phyloP scores from a whole-genome alignment of 2,113 vertebrate species.

The Anarrhichthys ocellatus region DNA sequence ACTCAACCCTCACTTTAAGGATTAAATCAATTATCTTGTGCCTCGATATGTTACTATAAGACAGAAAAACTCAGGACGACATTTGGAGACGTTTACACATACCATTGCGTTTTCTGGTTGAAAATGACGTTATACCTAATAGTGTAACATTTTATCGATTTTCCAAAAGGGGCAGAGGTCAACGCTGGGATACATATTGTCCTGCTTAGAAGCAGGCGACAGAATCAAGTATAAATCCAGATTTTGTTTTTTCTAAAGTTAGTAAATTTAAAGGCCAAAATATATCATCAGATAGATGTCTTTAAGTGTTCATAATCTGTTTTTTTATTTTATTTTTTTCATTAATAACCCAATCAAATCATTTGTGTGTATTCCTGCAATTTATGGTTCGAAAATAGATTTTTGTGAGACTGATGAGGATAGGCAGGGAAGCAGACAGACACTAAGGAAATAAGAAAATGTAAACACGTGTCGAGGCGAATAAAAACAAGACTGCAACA shows the following conservation, averaged over 20 bases:
- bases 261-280: neutral
- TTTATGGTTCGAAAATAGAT: neutral
- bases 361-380: neutral
- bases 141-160: neutral
- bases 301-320: neutral
- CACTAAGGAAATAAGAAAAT: conserved; percentile 6
- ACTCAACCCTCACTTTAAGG: conserved; percentile 49
- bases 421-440: neutral
- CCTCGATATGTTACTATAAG: conserved; percentile 1
- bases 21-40: conserved; percentile 43
- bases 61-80: neutral
- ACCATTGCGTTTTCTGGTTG: neutral
- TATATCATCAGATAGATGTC: neutral
- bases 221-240: neutral
- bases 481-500: conserved; percentile 10
- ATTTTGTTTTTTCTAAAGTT: neutral
- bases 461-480: conserved; percentile 20
- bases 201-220: neutral
- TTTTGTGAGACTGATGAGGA: neutral
- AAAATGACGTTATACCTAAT: neutral
- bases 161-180: conserved; percentile 41
- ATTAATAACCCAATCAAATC: neutral
- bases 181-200: neutral
- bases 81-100: neutral
- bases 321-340: neutral